phyloP scores from a whole-genome alignment of 1,140 invertebrate genomes.

The Musca vetustissima region DNA sequence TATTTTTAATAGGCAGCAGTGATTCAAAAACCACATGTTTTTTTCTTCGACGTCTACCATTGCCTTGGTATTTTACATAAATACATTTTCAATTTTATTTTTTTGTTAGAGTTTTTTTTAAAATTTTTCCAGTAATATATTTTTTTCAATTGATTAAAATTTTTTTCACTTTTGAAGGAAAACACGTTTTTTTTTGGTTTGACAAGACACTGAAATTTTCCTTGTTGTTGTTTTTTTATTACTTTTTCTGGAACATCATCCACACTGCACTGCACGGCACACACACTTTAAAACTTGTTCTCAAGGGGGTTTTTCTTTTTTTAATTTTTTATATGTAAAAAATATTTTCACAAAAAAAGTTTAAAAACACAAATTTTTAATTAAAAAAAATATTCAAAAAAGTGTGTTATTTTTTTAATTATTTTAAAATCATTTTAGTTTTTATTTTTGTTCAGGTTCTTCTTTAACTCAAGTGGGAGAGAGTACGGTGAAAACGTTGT shows the following conservation, averaged over 20 bases:
- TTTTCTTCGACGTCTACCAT: background rate
- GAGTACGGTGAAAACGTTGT: conserved; percentile 18
- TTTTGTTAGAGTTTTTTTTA: background rate
- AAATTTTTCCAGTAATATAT: background rate
- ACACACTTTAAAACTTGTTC: background rate
- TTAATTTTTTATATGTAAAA: background rate
- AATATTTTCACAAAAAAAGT: conserved; percentile 3
- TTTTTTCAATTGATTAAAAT: conserved; percentile 2
- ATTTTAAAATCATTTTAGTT: no score
- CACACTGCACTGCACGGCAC: background rate
- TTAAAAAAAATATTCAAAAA: conserved; percentile 2
- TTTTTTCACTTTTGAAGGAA: background rate
- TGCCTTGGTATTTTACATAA: background rate
- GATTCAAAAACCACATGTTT: conserved; percentile 20
- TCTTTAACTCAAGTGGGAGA: conserved; percentile 9
- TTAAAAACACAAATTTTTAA: background rate
- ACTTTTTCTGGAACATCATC: background rate
- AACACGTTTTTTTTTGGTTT: conserved; percentile 14
- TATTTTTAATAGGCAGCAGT: background rate
- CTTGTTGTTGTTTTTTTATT: no score
- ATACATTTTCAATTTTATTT: background rate
- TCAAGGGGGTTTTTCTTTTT: background rate
- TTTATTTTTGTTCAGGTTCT: background rate
- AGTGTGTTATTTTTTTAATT: background rate
- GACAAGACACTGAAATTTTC: background rate